Evolutionary conservation across 37 sponge, comb jelly and placozoan species (phyloP), one percentile per base, ranked within the genome.

Genomic region (Diacarnus erythraeanus): DNA sequence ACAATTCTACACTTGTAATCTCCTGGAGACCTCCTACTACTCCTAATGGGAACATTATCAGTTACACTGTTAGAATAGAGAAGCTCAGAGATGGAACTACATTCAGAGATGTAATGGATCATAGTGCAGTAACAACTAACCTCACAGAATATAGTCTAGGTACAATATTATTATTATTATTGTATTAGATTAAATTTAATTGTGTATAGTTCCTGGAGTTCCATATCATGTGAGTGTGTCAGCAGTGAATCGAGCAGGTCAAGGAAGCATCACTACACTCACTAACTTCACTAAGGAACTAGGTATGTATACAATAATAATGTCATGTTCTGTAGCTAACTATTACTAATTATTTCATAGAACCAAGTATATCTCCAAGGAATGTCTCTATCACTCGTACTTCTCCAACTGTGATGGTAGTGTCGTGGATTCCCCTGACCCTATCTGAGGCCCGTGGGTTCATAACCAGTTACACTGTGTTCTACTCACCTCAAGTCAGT

Each of bases 361-460:
- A 3, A 31, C 66, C 66, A 65, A 65, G 34, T 65, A 30, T 65
- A 31, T 2, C 66, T 30, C 66, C 66, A 31, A 65, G 27, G 51
- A 47, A 12, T 31, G 35, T 65, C 2, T 2, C 31, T 12, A 65
- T 26, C 0, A 2, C 39, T 4, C 31, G 59, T 1, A 61, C 38
- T 41, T 61, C 65, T 64, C 26, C 31, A 26, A 42, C 29, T 26
- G 38, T 35, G 38, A 39, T 29, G 22, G 17, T 29, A 27, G 65
- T 77, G 43, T 57, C 63, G 42, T 77, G 59, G 31, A 57, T 65
- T 39, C 57, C 35, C 42, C 29, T 77, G 59, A 77, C 64, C n/a
- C 59, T 77, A 40, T 39, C 39, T n/a, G 54, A 58, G 65, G 74
- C 54, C 2, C 54, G 36, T 34, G 74, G 44, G 34, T 65, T 65